Evolutionary conservation across 2,113 vertebrate species (phyloP).

Genomic region (Brienomyrus brachyistius): DNA sequence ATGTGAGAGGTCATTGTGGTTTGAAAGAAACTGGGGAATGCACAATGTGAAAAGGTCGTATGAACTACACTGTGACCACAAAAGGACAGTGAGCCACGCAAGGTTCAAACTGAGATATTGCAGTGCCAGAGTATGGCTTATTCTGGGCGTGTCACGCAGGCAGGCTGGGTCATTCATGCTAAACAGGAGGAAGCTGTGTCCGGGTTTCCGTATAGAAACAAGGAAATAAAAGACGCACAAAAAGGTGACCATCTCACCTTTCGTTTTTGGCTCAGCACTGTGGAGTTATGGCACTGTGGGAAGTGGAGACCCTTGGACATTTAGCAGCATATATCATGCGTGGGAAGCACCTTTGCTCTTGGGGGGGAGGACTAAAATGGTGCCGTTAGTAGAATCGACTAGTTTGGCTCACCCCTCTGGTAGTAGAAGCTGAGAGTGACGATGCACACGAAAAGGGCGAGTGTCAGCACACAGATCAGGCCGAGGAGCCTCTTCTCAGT

Average conservation of each 20-base stretch:
- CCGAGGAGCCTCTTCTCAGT: slow-evolving; percentile 68
- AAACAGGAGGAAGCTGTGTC: slow-evolving; percentile 58
- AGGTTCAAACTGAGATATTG: background rate
- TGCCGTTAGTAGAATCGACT: background rate
- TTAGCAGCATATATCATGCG: background rate
- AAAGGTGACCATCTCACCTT: background rate
- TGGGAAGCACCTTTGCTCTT: background rate
- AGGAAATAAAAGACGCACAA: slow-evolving; percentile 35
- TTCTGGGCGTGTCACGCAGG: slow-evolving; percentile 28
- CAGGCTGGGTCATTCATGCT: slow-evolving; percentile 24
- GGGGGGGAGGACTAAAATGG: background rate
- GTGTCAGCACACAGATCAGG: slow-evolving; percentile 40
- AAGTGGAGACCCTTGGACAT: background rate
- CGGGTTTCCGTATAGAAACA: slow-evolving; percentile 41
- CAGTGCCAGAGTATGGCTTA: slow-evolving; percentile 32
- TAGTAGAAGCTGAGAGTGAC: slow-evolving; percentile 67
- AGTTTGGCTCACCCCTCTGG: slow-evolving; percentile 66
- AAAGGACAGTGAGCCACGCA: background rate
- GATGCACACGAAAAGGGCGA: background rate
- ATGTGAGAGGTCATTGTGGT: background rate
- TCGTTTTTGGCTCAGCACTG: background rate
- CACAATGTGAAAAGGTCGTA: background rate
- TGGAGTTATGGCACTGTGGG: background rate
- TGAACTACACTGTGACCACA: background rate
- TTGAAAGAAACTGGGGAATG: background rate